Evolutionary conservation across 2,113 vertebrate species (phyloP), one percentile per base, ranked within the genome.

Genomic region (Dascyllus trimaculatus): DNA sequence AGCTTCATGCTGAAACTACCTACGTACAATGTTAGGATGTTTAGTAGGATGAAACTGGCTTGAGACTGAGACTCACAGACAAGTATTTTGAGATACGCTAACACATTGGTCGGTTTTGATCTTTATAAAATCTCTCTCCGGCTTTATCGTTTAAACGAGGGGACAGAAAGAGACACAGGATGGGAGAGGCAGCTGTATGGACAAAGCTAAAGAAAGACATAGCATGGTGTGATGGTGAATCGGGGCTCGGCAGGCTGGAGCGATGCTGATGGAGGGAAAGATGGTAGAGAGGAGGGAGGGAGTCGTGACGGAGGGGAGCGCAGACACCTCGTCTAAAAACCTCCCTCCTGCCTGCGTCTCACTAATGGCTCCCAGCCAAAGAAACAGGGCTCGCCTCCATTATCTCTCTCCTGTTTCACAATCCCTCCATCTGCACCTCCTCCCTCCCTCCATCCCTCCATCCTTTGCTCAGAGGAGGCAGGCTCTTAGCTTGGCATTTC

Each of bases 311-410:
- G 85, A 84, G 73, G n/a, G 69, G 63, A 71, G 82, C 46, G 26
- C 75, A 77, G 78, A 82, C 83, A 81, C 83, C 81, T 85, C 81
- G 59, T 77, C 79, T 85, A 75, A 86, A 85, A 82, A 52, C 74
- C 81, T 75, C 78, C 78, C 81, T 72, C 69, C 65, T 26, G 48
- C 81, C 81, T 84, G 78, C 56, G 38, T 72, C 82, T 85, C 84
- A 64, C 86, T 85, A 64, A 88, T 90, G 86, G 86, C 82, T 83
- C 67, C 66, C 73, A 70, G 84, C 86, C 86, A 90, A 64, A 76
- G 72, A 24, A 81, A 14, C 73, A 51, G 79, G 75, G 72, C 73
- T 88, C 68, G 89, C 89, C 92, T 89, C 92, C 89, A 93, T 92
- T 88, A 86, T 89, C 79, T 84, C 77, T 57, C 73, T 80, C 71